Percentiles rank a stretch among this genome's conserved stretches.
These are phyloP conservation scores for Aphelinus atriplicis DNA, from an alignment of 1,140 invertebrate genomes.

Conservation along the genomic window DNA sequence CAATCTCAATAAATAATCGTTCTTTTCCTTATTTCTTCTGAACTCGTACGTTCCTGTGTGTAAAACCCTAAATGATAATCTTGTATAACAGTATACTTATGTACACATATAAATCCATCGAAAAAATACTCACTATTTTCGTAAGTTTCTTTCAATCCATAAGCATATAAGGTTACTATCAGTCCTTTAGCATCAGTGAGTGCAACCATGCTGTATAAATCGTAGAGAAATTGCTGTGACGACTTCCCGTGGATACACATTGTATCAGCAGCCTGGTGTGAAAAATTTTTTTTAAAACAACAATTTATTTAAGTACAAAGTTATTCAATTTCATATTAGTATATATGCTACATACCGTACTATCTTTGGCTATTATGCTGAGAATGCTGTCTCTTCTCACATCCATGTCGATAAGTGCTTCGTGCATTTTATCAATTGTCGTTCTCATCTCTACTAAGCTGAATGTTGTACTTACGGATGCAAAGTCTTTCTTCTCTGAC, in stretches of 20 bases:
- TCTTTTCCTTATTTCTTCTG: background rate
- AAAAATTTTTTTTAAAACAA: background rate
- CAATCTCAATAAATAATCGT: background rate
- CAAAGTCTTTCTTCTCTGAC: background rate
- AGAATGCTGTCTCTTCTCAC: background rate
- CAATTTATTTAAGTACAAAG: too few relatives aligned
- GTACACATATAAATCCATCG: background rate
- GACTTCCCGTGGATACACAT: constrained; percentile 1
- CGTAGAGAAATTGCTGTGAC: background rate
- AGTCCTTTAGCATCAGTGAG: background rate
- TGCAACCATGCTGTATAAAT: background rate
- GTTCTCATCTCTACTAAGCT: constrained; percentile 2
- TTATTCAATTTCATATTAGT: background rate
- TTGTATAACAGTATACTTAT: too few relatives aligned
- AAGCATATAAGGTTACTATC: background rate
- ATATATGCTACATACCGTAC: background rate
- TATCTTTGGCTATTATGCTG: background rate
- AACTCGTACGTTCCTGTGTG: background rate
- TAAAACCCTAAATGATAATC: background rate
- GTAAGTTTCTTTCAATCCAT: background rate
- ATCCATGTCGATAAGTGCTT: background rate
- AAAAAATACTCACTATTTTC: background rate
- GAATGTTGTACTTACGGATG: background rate
- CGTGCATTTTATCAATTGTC: constrained; percentile 3
- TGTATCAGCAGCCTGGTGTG: background rate